Evolutionary conservation across 2,113 vertebrate species (phyloP).

Genomic region (Lasiurus cinereus): DNA sequence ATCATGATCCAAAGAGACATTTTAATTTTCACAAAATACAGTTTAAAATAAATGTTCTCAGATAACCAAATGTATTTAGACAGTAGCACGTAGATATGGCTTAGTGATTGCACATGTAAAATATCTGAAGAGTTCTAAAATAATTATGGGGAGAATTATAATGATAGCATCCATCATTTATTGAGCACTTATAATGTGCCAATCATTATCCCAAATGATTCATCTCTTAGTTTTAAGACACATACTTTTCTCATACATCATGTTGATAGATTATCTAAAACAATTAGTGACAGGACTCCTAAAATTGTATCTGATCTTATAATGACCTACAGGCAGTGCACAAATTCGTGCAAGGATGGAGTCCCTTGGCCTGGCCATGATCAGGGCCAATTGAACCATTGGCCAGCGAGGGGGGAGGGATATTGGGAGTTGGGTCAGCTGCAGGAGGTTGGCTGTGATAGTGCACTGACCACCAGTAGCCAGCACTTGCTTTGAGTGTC

Average conservation of each 20-base stretch:
- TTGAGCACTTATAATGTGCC: neutral
- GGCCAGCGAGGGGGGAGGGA: no score
- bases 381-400: no score
- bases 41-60: neutral
- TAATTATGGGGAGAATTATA: neutral
- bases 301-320: neutral
- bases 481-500: no score
- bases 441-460: no score
- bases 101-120: neutral
- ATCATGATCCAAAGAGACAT: neutral
- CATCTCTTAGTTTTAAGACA: neutral
- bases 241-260: neutral
- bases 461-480: no score
- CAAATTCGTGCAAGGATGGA: no score
- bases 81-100: neutral
- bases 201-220: neutral
- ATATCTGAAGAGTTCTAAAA: neutral
- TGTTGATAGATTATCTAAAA: neutral
- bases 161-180: neutral
- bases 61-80: neutral
- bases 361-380: no score
- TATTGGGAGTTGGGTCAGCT: no score
- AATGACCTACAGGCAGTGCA: neutral
- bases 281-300: neutral
- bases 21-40: slow-evolving; percentile 24